A percentile compares a stretch with the other conserved stretches of the same genome.
phyloP scores from a whole-genome alignment of 2,113 vertebrate species.

The Callospermophilus lateralis region DNA sequence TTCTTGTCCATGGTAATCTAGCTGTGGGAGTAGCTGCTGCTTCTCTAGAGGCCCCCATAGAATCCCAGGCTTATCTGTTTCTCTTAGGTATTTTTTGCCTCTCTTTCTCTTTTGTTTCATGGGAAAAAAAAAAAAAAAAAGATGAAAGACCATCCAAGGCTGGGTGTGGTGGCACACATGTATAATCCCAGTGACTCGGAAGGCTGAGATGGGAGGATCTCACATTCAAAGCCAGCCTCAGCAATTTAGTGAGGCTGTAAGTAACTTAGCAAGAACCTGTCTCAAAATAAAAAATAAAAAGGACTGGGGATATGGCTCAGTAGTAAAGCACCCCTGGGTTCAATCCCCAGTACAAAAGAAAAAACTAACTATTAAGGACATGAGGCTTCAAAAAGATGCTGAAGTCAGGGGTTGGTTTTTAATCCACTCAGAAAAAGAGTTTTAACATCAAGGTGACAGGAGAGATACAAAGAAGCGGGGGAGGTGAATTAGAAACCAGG shows the following conservation, averaged over 20 bases:
- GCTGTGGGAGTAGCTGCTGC: neutral
- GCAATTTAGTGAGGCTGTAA: too few species aligned
- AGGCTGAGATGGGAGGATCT: too few species aligned
- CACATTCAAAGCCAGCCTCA: neutral
- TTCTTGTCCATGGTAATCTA: neutral
- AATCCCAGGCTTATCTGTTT: constrained; percentile 20
- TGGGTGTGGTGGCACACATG: neutral
- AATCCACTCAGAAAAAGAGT: neutral
- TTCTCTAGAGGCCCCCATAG: neutral
- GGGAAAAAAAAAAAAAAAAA: neutral
- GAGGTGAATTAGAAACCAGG: neutral
- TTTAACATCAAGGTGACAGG: constrained; percentile 31
- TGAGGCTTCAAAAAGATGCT: constrained; percentile 44
- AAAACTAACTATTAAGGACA: too few species aligned
- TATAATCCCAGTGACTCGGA: neutral
- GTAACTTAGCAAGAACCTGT: neutral
- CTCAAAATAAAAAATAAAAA: neutral
- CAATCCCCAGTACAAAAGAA: too few species aligned
- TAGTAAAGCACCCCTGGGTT: too few species aligned
- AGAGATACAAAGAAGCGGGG: neutral
- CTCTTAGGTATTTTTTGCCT: neutral
- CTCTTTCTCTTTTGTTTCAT: neutral
- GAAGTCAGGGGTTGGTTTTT: constrained; percentile 26
- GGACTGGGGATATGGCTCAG: too few species aligned
- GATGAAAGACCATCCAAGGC: neutral